Percentiles rank a stretch among this genome's conserved stretches.
Conservation (phyloP, 2,113 vertebrate species). For the Camelus dromedarius region DNA sequence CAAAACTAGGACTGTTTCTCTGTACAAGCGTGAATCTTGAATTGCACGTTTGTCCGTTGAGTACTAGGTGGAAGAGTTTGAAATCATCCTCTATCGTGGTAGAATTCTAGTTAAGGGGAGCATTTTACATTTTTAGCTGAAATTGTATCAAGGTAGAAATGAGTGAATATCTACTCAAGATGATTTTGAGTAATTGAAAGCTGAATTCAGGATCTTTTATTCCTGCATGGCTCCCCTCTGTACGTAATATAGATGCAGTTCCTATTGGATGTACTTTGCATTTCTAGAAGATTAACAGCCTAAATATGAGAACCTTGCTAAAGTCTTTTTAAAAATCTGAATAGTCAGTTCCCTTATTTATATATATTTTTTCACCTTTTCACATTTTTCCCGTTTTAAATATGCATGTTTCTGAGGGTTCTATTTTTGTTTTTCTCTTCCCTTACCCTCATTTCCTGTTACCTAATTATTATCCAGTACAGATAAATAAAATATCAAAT, state of each 20-base stretch:
- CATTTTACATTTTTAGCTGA: background rate
- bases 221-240: background rate
- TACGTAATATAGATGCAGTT: background rate
- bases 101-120: background rate
- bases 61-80: background rate
- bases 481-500: background rate
- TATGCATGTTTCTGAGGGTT: background rate
- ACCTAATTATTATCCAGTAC: background rate
- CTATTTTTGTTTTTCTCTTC: background rate
- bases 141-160: background rate
- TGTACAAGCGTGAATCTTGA: background rate
- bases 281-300: background rate
- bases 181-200: background rate
- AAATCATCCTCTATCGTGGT: background rate
- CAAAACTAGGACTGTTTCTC: background rate
- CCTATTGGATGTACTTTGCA: background rate
- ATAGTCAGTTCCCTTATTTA: background rate
- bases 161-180: background rate
- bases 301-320: background rate
- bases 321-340: background rate
- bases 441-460: background rate
- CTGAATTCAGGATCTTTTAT: background rate
- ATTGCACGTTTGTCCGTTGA: background rate
- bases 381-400: background rate
- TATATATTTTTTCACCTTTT: background rate